phyloP scores from a whole-genome alignment of 1,140 invertebrate genomes.

The Tigriopus japonicus region DNA sequence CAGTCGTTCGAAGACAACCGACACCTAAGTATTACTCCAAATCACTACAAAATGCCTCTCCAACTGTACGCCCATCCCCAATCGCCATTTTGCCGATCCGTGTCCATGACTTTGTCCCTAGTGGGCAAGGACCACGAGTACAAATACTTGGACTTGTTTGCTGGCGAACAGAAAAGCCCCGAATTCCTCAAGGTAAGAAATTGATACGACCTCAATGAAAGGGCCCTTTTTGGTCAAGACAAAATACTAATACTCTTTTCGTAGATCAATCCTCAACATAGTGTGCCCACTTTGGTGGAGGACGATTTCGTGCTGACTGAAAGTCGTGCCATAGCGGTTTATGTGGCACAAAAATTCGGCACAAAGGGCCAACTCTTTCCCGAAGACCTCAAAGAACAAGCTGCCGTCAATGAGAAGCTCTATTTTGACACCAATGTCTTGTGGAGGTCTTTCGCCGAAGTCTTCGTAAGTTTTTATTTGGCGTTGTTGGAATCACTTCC shows the following conservation, averaged over 20 bases:
- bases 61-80: no score
- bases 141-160: not conserved
- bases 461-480: no score
- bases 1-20: no score
- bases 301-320: slow-evolving; percentile 10
- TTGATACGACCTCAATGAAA: not conserved
- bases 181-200: not conserved
- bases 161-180: not conserved
- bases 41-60: no score
- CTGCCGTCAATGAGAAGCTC: slow-evolving; percentile 46
- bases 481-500: no score
- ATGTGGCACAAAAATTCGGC: slow-evolving; percentile 46
- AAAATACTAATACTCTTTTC: not conserved
- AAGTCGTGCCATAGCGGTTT: slow-evolving; percentile 46
- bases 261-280: slow-evolving; percentile 9
- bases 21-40: no score
- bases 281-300: not conserved
- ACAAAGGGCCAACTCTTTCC: slow-evolving; percentile 48
- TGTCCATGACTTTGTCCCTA: not conserved
- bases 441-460: no score
- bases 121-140: not conserved
- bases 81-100: no score
- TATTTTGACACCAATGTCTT: slow-evolving; percentile 40
- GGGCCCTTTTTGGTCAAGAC: not conserved
- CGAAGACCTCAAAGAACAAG: slow-evolving; percentile 37